phyloP scores from a whole-genome alignment of 1,140 invertebrate genomes.

The Megalopta genalis region DNA sequence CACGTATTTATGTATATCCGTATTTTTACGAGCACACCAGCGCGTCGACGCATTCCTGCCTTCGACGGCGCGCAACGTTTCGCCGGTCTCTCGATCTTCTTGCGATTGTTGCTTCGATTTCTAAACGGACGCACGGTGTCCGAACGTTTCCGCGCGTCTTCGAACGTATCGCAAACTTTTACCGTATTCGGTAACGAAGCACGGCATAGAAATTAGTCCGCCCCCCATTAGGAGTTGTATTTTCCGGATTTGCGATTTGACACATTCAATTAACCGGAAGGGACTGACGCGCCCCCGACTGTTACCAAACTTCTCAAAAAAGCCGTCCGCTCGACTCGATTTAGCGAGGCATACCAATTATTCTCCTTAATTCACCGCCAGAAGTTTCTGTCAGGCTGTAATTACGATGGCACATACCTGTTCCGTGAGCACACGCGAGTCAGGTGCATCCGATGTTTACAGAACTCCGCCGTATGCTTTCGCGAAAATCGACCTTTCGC shows the following conservation, averaged over 20 bases:
- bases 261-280: background rate
- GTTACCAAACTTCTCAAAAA: slow-evolving; percentile 14
- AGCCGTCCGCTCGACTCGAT: background rate
- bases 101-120: no score
- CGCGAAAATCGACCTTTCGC: background rate
- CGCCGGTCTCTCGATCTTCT: no score
- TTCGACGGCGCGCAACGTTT: no score
- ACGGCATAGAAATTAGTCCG: no score
- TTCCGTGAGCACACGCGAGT: slow-evolving; percentile 44
- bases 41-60: no score
- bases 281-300: background rate
- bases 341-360: slow-evolving; percentile 35
- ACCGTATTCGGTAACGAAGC: no score
- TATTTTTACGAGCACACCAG: no score
- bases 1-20: no score
- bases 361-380: slow-evolving; percentile 57
- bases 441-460: slow-evolving; percentile 22
- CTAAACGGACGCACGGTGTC: no score
- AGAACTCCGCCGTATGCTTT: background rate
- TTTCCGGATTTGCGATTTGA: background rate
- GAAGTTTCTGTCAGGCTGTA: slow-evolving; percentile 55
- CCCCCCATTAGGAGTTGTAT: background rate
- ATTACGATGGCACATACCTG: slow-evolving; percentile 47
- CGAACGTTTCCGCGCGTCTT: no score
- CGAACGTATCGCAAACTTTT: no score